phyloP scores from a whole-genome alignment of 2,888 invertebrate species.

The Aleiodes leptofemur region DNA sequence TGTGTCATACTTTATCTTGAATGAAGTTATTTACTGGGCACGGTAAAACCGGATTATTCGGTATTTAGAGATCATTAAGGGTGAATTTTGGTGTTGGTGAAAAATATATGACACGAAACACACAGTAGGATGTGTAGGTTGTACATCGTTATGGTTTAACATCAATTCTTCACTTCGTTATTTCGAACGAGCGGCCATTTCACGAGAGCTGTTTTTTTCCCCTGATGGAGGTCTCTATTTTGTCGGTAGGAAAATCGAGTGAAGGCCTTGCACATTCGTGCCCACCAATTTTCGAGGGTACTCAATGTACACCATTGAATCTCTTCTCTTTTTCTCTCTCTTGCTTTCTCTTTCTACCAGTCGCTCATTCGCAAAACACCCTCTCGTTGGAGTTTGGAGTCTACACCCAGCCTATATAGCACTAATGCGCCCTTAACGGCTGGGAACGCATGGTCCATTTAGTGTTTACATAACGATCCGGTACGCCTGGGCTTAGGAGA shows the following conservation, averaged over 20 bases:
- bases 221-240: constrained; percentile 19
- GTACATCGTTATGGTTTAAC: constrained; percentile 21
- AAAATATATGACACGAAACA: constrained; percentile 11
- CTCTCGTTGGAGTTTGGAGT: too few species aligned
- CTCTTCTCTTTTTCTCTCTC: background rate
- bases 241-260: background rate
- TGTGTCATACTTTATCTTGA: constrained; percentile 12
- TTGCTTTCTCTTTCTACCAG: background rate
- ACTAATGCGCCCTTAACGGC: constrained; percentile 44
- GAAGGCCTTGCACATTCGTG: constrained; percentile 21
- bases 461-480: constrained; percentile 49
- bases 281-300: constrained; percentile 18
- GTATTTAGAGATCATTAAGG: constrained; percentile 27
- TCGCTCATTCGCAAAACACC: too few species aligned
- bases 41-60: constrained; percentile 25
- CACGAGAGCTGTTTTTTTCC: constrained; percentile 9
- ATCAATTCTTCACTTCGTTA: constrained; percentile 39
- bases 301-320: constrained; percentile 25
- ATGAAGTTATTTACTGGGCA: constrained; percentile 28
- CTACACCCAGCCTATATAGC: constrained; percentile 20
- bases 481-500: constrained; percentile 37
- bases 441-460: constrained; percentile 45
- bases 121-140: background rate
- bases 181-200: constrained; percentile 38
- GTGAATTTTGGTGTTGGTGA: constrained; percentile 4